Evolutionary conservation across 2,797 vertebrate genomes (phyloP).

Genomic region (Coccyzus lansbergi): DNA sequence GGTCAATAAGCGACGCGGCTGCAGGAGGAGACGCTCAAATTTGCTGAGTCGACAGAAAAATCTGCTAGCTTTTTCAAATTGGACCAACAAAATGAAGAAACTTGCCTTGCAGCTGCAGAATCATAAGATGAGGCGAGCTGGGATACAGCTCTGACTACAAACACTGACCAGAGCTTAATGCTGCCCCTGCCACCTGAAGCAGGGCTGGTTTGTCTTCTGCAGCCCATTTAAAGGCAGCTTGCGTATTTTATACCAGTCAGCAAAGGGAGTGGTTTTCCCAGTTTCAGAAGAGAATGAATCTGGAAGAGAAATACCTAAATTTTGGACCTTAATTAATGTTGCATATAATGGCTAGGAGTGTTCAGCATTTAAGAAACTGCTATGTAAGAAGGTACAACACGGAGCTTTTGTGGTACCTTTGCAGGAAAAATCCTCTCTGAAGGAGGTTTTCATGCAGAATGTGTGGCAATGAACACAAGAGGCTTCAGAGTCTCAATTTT

Average conservation of each 20-base stretch:
- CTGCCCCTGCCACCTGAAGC: background rate
- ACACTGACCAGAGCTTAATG: background rate
- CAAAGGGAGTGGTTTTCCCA: background rate
- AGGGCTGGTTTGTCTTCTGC: background rate
- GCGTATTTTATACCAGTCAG: background rate
- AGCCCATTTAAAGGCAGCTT: background rate
- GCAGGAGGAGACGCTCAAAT: background rate
- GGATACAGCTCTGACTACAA: background rate
- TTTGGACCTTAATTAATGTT: background rate
- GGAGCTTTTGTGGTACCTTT: fast-evolving
- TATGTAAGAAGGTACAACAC: fast-evolving
- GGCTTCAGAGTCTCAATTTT: background rate
- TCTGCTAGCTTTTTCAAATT: background rate
- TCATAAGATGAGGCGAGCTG: background rate
- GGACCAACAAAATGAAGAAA: background rate
- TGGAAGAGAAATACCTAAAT: background rate
- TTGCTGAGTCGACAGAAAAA: background rate
- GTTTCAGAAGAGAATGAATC: background rate
- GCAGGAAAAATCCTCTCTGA: background rate
- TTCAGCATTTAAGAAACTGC: background rate
- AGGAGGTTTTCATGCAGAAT: background rate
- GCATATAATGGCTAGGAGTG: background rate
- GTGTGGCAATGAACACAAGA: background rate
- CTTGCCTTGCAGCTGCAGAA: background rate
- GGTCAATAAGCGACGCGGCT: background rate